These are phyloP conservation scores for Tenualosa thibaudeaui DNA, from an alignment of 2,797 vertebrate genomes.

Conservation along the genomic window DNA sequence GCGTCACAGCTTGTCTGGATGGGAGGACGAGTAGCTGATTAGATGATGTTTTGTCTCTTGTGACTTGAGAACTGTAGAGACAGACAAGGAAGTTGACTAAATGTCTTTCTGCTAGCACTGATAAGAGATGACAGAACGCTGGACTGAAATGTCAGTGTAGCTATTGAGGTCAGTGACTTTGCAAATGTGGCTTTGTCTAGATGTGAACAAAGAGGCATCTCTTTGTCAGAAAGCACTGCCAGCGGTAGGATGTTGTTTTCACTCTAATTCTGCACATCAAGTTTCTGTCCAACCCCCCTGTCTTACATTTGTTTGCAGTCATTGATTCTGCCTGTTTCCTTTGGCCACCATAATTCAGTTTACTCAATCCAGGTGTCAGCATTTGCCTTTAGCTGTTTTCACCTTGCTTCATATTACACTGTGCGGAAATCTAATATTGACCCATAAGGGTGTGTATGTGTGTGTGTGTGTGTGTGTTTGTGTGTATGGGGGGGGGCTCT, in stretches of 20 bases:
- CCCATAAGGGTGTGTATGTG: neutral
- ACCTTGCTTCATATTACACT: neutral
- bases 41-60: neutral
- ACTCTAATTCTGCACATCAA: neutral
- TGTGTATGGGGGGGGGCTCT: neutral
- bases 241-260: neutral
- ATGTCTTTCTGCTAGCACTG: neutral
- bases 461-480: neutral
- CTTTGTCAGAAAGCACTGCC: neutral
- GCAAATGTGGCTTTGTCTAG: neutral
- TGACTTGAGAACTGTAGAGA: neutral
- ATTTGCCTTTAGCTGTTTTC: neutral
- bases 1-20: too few relatives aligned
- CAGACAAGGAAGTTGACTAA: neutral
- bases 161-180: neutral
- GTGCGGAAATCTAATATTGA: neutral
- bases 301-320: neutral
- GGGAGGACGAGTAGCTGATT: too few relatives aligned
- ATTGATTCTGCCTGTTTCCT: neutral
- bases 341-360: neutral
- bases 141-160: neutral
- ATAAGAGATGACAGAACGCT: neutral
- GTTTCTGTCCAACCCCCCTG: neutral
- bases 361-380: neutral
- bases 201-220: neutral